Evolutionary conservation across 1,140 invertebrate genomes (phyloP).

Genomic region (Atopsyche davidsoni): DNA sequence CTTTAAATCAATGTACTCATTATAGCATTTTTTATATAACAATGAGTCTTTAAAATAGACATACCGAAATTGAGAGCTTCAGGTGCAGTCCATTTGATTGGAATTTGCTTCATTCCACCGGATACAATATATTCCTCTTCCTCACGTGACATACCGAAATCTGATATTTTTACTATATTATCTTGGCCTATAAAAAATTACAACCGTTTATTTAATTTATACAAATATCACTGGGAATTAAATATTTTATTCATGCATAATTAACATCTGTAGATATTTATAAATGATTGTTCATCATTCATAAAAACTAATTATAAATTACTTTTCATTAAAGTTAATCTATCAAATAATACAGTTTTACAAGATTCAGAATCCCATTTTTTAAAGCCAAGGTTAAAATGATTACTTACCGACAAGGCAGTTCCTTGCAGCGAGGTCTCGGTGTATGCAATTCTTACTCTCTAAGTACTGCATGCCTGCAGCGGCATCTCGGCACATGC

Average conservation of each 20-base stretch:
- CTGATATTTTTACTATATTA: conserved; percentile 91
- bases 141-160: conserved; percentile 97
- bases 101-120: conserved; percentile 97
- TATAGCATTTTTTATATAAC: conserved; percentile 7
- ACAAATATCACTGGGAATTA: too few species aligned
- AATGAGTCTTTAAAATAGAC: not conserved
- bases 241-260: too few species aligned
- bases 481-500: conserved; percentile 91
- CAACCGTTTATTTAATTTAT: too few species aligned
- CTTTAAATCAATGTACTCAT: conserved; percentile 12
- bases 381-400: not conserved
- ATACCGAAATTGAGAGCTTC: conserved; percentile 93
- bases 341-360: too few species aligned
- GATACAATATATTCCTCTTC: conserved; percentile 96
- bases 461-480: conserved; percentile 94
- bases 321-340: too few species aligned
- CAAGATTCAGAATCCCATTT: not conserved
- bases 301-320: too few species aligned
- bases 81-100: conserved; percentile 96
- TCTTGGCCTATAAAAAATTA: conserved; percentile 66
- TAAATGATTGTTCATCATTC: too few species aligned
- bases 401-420: conserved; percentile 72
- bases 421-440: conserved; percentile 92
- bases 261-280: too few species aligned
- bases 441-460: conserved; percentile 93